A percentile compares a stretch with the other conserved stretches of the same genome.
phyloP scores from a whole-genome alignment of 2,797 vertebrate species.

The Cheracebus regulus region DNA sequence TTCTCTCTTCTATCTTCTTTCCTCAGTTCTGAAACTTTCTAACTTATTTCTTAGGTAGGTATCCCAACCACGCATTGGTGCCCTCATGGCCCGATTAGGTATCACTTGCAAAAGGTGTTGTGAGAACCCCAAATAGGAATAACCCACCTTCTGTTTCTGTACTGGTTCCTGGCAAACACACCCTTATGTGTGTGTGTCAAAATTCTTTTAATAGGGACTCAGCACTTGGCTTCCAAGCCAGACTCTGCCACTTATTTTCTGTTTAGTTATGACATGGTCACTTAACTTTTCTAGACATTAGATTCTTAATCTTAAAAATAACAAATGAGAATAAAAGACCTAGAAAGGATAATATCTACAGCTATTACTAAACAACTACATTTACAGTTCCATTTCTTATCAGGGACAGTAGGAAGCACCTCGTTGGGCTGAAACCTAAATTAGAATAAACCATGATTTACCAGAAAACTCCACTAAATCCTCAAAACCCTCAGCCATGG shows the following conservation, averaged over 20 bases:
- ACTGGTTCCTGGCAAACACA: background rate
- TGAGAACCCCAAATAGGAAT: background rate
- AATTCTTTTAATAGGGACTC: background rate
- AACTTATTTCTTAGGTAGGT: background rate
- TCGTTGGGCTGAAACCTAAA: background rate
- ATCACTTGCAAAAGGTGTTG: background rate
- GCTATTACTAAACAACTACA: background rate
- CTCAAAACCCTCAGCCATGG: background rate
- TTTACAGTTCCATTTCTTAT: background rate
- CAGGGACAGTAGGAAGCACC: background rate
- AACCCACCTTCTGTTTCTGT: background rate
- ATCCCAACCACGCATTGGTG: background rate
- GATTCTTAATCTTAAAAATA: constrained; percentile 11
- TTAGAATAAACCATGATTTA: constrained; percentile 26
- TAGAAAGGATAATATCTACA: background rate
- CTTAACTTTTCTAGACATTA: background rate
- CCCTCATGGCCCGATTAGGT: background rate
- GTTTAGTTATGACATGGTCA: background rate
- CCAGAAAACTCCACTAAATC: constrained; percentile 23
- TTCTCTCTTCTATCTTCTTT: background rate
- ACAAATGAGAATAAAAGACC: background rate
- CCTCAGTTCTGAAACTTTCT: too few relatives aligned
- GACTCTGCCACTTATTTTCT: background rate
- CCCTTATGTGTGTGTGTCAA: background rate
- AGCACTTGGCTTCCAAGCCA: background rate